Conservation (phyloP, 2,113 vertebrate genomes). For the Zosterops borbonicus region DNA sequence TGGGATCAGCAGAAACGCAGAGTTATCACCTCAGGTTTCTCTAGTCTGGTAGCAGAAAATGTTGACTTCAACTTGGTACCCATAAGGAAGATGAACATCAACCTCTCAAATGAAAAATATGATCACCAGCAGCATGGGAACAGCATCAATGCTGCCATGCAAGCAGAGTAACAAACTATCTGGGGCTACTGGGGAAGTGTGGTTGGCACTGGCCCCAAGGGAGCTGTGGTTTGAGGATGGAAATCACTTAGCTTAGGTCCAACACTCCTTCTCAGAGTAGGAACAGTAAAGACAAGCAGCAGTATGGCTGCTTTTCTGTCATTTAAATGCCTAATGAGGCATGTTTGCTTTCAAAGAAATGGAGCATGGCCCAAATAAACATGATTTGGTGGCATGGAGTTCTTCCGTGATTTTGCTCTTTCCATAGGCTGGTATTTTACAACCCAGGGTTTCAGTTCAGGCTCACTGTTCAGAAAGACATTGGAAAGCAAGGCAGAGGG, state of each 20-base stretch:
- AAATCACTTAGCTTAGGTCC: neutral
- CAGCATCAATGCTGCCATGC: rapidly evolving
- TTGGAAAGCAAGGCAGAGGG: neutral
- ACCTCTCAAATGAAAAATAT: neutral
- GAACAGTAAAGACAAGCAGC: neutral
- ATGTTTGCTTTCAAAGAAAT: neutral
- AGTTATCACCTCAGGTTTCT: neutral
- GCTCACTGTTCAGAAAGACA: neutral
- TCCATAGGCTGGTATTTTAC: neutral
- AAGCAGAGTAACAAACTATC: neutral
- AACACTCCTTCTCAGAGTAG: neutral
- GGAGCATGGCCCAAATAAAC: neutral
- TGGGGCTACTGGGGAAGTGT: neutral
- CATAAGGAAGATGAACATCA: neutral
- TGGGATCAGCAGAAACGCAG: neutral
- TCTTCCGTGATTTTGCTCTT: neutral
- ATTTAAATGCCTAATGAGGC: neutral
- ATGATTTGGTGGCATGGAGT: neutral
- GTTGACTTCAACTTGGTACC: neutral
- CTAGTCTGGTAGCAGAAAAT: neutral
- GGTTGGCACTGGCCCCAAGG: neutral
- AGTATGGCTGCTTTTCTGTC: neutral
- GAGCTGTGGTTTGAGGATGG: neutral
- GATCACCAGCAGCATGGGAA: neutral
- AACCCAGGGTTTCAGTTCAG: neutral